Evolutionary conservation across 23 tunicate genomes (phyloP).

Genomic region (Halocynthia roretzi): DNA sequence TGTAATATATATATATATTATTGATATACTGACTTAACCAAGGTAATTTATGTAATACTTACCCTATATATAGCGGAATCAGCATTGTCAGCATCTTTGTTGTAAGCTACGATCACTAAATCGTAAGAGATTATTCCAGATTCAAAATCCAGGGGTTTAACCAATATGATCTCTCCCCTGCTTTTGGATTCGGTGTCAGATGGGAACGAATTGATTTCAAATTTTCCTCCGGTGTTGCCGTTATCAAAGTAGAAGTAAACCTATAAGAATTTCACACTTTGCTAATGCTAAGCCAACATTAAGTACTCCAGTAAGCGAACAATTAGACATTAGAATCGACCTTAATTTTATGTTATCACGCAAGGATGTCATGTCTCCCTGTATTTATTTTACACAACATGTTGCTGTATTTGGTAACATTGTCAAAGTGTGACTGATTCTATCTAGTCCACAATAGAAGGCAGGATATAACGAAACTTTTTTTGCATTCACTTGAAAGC

Average conservation of each 20-base stretch:
- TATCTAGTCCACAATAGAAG: too few relatives aligned
- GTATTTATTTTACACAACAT: too few relatives aligned
- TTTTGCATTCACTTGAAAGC: too few relatives aligned
- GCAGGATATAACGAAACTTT: too few relatives aligned
- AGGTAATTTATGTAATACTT: not conserved
- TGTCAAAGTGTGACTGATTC: too few relatives aligned
- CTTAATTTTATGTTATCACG: too few relatives aligned
- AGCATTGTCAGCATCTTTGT: slow-evolving; percentile 42
- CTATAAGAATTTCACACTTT: slow-evolving; percentile 1
- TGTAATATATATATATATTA: too few relatives aligned
- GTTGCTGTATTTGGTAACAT: too few relatives aligned
- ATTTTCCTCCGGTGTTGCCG: slow-evolving; percentile 42
- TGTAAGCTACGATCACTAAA: slow-evolving; percentile 35
- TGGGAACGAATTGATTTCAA: slow-evolving; percentile 32
- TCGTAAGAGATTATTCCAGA: slow-evolving; percentile 13
- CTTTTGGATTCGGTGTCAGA: slow-evolving; percentile 29
- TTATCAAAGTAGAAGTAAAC: slow-evolving; percentile 35
- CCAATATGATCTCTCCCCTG: slow-evolving; percentile 32
- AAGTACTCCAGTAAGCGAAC: too few relatives aligned
- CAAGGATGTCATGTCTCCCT: too few relatives aligned
- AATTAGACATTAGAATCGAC: too few relatives aligned
- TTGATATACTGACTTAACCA: not conserved
- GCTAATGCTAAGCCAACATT: too few relatives aligned
- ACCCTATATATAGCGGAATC: not conserved
- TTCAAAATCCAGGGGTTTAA: slow-evolving; percentile 62